A percentile compares a stretch with the other conserved stretches of the same genome.
Conservation (phyloP, 2,113 vertebrate genomes). For the Cheilinus undulatus region DNA sequence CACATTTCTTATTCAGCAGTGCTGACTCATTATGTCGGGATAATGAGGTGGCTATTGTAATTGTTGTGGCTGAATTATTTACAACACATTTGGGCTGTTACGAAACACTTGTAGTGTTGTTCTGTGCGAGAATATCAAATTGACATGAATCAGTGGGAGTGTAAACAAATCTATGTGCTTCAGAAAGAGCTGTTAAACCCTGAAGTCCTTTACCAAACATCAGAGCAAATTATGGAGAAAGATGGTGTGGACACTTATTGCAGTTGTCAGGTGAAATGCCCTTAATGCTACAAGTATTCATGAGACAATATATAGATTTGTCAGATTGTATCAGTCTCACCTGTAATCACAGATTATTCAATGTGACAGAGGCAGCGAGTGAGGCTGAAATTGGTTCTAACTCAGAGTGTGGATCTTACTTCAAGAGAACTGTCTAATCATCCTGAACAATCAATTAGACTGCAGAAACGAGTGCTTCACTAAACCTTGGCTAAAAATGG, state of each 20-base stretch:
- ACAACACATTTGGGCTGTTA: constrained; percentile 37
- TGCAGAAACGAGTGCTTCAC: no score
- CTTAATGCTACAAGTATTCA: constrained; percentile 9
- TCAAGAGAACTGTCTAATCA: background rate
- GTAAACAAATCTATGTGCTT: constrained; percentile 44
- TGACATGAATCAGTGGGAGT: constrained; percentile 33
- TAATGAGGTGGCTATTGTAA: constrained; percentile 60
- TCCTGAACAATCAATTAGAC: constrained; percentile 25
- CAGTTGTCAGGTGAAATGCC: constrained; percentile 20
- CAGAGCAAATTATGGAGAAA: background rate
- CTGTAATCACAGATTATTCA: constrained; percentile 1
- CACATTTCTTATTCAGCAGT: constrained; percentile 46
- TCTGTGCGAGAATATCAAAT: constrained; percentile 35
- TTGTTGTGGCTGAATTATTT: constrained; percentile 60
- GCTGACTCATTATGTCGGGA: constrained; percentile 35
- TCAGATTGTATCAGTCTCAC: constrained; percentile 24
- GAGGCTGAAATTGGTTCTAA: constrained; percentile 1
- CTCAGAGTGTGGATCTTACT: constrained; percentile 1
- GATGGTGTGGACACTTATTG: background rate
- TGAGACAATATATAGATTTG: constrained; percentile 31
- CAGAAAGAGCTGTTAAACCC: constrained; percentile 12
- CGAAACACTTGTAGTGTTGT: constrained; percentile 41
- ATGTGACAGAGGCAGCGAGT: constrained; percentile 16
- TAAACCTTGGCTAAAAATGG: no score
- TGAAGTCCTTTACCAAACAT: constrained; percentile 6